phyloP scores from a whole-genome alignment of 2,113 vertebrate species.

The Elachura formosa region DNA sequence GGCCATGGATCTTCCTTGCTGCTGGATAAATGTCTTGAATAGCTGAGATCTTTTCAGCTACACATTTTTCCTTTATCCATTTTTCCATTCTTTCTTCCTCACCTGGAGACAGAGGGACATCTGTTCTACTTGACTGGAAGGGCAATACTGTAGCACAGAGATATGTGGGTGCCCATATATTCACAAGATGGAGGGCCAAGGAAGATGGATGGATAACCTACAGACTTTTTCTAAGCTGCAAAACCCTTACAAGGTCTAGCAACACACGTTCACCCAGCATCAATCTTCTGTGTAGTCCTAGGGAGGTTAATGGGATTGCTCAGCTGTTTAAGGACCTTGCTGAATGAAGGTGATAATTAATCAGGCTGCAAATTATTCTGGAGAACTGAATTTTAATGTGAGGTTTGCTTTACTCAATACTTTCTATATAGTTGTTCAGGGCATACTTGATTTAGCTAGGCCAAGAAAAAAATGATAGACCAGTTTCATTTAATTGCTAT shows the following conservation, averaged over 20 bases:
- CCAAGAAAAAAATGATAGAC: neutral
- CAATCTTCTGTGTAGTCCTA: neutral
- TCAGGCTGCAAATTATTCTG: constrained; percentile 30
- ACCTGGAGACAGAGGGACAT: neutral
- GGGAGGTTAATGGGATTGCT: neutral
- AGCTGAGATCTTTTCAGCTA: neutral
- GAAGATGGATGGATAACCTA: neutral
- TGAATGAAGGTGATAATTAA: constrained; percentile 8
- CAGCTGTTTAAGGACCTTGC: neutral
- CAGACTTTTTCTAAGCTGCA: neutral
- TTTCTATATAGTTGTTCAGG: neutral
- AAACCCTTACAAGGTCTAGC: neutral
- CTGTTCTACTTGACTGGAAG: neutral
- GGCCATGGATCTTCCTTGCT: constrained; percentile 7
- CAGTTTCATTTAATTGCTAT: neutral
- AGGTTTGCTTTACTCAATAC: neutral
- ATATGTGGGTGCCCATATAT: neutral
- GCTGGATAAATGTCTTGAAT: neutral
- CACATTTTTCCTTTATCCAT: neutral
- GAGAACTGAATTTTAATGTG: constrained; percentile 11
- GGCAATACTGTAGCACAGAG: neutral
- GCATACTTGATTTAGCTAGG: neutral
- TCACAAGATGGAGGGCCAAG: neutral
- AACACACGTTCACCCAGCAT: neutral
- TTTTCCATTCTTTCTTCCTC: neutral